These are phyloP conservation scores for Lymantria dispar DNA, from an alignment of 2,888 invertebrate species.

Conservation along the genomic window DNA sequence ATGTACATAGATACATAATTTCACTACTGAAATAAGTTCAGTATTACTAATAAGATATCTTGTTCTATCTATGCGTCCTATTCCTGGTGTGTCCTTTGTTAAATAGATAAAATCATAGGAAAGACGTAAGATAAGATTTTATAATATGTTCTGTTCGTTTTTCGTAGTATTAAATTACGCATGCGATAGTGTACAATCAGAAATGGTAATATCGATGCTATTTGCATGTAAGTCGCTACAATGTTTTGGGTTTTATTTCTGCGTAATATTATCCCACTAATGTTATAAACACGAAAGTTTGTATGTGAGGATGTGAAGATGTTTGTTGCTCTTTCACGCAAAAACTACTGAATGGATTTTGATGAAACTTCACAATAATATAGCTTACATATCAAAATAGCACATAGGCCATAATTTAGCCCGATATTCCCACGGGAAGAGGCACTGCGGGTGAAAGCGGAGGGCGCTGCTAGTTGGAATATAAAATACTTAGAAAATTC, in stretches of 20 bases:
- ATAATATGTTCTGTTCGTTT: constrained; percentile 16
- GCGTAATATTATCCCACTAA: no score
- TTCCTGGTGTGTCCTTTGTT: constrained; percentile 32
- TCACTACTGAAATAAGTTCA: neutral
- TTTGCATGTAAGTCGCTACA: constrained; percentile 19
- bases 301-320: no score
- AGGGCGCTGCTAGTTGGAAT: no score
- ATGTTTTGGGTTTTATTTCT: constrained; percentile 10
- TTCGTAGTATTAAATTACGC: constrained; percentile 28
- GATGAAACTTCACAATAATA: no score
- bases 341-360: no score
- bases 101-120: constrained; percentile 16
- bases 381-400: no score
- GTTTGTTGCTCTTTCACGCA: no score
- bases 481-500: no score
- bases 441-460: no score
- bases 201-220: constrained; percentile 14
- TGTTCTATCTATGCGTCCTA: constrained; percentile 3
- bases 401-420: no score
- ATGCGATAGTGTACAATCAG: constrained; percentile 21
- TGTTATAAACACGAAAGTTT: no score
- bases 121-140: constrained; percentile 17
- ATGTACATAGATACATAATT: neutral
- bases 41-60: neutral
- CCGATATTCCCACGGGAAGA: no score